Evolutionary conservation across 2,113 vertebrate genomes (phyloP).

Genomic region (Poeciliopsis retropinna): DNA sequence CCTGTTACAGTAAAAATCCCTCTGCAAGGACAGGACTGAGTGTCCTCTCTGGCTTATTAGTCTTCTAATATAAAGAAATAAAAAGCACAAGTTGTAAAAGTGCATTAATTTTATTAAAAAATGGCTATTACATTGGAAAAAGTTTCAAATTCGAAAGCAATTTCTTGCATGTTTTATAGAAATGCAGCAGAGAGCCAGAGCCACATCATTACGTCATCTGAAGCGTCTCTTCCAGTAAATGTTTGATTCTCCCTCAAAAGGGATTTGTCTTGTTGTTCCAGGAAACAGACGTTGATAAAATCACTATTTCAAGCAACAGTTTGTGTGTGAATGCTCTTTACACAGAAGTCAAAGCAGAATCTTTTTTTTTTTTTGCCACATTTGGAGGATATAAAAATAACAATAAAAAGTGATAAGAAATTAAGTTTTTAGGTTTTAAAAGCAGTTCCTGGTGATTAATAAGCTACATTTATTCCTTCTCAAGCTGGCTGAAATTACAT

Average conservation of each 20-base stretch:
- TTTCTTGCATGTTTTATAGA: not conserved
- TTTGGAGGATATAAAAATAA: not conserved
- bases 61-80: not conserved
- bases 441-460: no score
- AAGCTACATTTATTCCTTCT: no score
- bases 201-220: not conserved
- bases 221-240: not conserved
- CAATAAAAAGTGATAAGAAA: not conserved
- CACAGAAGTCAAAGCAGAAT: not conserved
- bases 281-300: not conserved
- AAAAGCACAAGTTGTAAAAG: not conserved
- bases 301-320: not conserved
- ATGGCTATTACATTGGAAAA: not conserved
- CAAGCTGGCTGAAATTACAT: no score
- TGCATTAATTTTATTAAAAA: not conserved
- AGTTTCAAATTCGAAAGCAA: not conserved
- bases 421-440: no score
- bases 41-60: not conserved
- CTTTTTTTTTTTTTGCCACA: no score
- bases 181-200: not conserved
- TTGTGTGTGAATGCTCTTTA: not conserved
- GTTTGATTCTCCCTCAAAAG: not conserved
- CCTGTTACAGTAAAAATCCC: conserved; percentile 34
- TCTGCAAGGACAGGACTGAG: not conserved
- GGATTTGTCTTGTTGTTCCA: not conserved